A percentile compares a stretch with the other conserved stretches of the same genome.
Conservation (phyloP, 2,888 invertebrate genomes). For the Girardia tigrina region DNA sequence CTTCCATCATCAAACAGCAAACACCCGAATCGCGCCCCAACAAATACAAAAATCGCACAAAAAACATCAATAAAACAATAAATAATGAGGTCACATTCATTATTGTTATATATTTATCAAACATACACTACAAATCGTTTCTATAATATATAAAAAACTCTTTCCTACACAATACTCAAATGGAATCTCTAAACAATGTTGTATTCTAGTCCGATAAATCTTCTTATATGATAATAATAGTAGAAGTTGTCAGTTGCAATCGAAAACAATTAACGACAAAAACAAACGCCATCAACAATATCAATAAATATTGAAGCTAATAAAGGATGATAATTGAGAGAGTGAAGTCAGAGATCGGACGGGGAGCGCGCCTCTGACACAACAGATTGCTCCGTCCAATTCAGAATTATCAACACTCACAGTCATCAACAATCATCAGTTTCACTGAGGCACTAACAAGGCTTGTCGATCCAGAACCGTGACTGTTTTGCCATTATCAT, state of each 20-base stretch:
- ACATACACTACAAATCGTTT: not conserved
- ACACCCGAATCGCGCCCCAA: not conserved
- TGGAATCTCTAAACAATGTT: not conserved
- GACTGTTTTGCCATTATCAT: not conserved
- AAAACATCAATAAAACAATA: not conserved
- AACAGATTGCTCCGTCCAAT: too few relatives aligned
- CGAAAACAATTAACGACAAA: too few relatives aligned
- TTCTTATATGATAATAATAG: too few relatives aligned
- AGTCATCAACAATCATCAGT: not conserved
- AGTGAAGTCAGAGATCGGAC: too few relatives aligned
- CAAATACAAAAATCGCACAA: not conserved
- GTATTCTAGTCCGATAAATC: not conserved
- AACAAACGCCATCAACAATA: too few relatives aligned
- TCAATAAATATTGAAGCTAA: too few relatives aligned
- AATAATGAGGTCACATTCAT: not conserved
- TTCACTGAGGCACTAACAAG: slow-evolving; percentile 16
- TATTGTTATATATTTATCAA: not conserved
- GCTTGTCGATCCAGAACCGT: not conserved
- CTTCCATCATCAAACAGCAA: not conserved
- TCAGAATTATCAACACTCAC: too few relatives aligned
- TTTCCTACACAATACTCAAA: not conserved
- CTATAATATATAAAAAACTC: slow-evolving; percentile 3
- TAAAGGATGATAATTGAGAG: too few relatives aligned
- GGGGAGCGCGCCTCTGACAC: too few relatives aligned
- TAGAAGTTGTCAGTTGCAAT: too few relatives aligned